A percentile compares a stretch with the other conserved stretches of the same genome.
phyloP scores from a whole-genome alignment of 2,113 vertebrate genomes.

The Larimichthys crocea region DNA sequence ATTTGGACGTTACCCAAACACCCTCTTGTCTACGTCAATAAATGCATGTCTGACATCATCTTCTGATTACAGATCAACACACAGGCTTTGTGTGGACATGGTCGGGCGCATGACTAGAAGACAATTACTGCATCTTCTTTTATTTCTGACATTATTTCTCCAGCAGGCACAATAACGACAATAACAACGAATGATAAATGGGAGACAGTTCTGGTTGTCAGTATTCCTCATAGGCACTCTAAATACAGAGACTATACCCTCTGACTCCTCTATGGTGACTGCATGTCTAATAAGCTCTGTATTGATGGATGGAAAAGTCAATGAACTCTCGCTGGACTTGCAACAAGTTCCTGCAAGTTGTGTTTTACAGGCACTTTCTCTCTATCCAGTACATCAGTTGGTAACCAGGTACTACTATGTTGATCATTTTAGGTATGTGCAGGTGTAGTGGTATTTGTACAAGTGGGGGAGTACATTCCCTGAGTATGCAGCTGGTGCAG shows the following conservation, averaged over 20 bases:
- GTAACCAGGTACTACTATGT: neutral
- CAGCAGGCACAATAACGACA: neutral
- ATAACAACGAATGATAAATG: neutral
- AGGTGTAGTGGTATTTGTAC: conserved; percentile 39
- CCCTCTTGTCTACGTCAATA: neutral
- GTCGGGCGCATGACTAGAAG: neutral
- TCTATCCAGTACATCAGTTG: conserved; percentile 6
- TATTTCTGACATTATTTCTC: neutral
- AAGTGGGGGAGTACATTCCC: neutral
- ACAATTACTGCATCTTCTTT: neutral
- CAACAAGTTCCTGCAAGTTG: conserved; percentile 50
- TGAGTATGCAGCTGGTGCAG: conserved; percentile 20
- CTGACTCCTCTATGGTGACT: conserved; percentile 15
- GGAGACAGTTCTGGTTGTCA: neutral
- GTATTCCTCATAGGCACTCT: conserved; percentile 8
- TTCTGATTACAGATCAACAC: neutral
- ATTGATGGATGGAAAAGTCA: conserved; percentile 52
- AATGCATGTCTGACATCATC: conserved; percentile 7
- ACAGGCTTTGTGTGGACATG: neutral
- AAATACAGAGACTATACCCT: conserved; percentile 34
- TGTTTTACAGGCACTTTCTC: conserved; percentile 24
- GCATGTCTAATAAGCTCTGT: conserved; percentile 43
- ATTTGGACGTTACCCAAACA: conserved; percentile 23
- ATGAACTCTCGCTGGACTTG: conserved; percentile 45
- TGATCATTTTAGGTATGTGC: conserved; percentile 42